A percentile compares a stretch with the other conserved stretches of the same genome.
phyloP scores from a whole-genome alignment of 2,888 invertebrate species.

The Spilosoma lubricipeda region DNA sequence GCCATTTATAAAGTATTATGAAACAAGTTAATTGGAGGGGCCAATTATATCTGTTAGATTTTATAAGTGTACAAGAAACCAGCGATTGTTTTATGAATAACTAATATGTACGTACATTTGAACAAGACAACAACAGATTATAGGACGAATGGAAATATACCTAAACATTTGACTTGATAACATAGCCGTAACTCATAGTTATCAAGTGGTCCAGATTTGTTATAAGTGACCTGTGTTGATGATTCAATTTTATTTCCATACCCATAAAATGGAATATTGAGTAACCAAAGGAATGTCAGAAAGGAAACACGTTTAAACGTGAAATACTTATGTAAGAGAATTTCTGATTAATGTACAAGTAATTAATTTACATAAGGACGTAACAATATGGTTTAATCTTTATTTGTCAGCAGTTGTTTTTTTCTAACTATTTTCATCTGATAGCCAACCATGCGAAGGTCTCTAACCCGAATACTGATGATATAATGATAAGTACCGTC shows the following conservation, averaged over 20 bases:
- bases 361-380: too few species aligned
- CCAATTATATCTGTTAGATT: slow-evolving; percentile 3
- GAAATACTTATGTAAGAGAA: too few species aligned
- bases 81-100: neutral
- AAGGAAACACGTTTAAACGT: neutral
- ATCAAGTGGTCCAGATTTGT: neutral
- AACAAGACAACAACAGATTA: neutral
- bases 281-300: neutral
- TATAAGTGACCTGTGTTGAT: neutral
- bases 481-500: neutral
- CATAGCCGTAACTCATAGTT: neutral
- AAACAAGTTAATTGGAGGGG: neutral
- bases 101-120: slow-evolving; percentile 1
- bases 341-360: too few species aligned
- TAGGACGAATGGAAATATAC: neutral
- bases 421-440: too few species aligned
- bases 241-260: neutral
- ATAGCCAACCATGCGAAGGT: neutral
- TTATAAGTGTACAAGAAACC: neutral
- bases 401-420: too few species aligned
- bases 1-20: slow-evolving; percentile 6
- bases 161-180: neutral
- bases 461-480: neutral
- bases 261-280: neutral
- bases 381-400: too few species aligned